These are phyloP conservation scores for Menidia menidia DNA, from an alignment of 2,797 vertebrate species.

Conservation along the genomic window DNA sequence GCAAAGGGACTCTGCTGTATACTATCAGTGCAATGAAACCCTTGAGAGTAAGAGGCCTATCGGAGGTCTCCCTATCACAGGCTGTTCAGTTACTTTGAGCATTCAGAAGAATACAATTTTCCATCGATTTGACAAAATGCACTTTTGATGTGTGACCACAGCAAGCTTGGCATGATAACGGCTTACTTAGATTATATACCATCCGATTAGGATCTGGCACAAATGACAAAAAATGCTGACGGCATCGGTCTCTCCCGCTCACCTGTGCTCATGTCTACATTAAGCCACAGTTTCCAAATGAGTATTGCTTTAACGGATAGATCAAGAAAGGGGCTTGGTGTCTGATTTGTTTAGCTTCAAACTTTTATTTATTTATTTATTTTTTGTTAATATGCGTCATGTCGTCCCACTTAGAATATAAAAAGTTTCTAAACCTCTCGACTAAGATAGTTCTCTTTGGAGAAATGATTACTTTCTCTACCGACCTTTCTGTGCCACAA, in stretches of 20 bases:
- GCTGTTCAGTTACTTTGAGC: background rate
- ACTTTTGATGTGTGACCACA: background rate
- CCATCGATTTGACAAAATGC: background rate
- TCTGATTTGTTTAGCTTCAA: background rate
- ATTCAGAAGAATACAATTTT: background rate
- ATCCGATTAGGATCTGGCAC: background rate
- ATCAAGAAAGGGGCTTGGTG: background rate
- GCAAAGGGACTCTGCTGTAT: background rate
- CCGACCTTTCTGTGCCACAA: background rate
- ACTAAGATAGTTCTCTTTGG: background rate
- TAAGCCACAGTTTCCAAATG: background rate
- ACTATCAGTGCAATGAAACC: background rate
- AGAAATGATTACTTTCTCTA: background rate
- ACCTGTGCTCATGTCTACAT: background rate
- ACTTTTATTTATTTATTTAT: background rate
- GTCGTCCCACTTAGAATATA: background rate
- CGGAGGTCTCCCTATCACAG: background rate
- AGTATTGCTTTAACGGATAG: background rate
- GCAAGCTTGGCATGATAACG: background rate
- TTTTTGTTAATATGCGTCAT: background rate
- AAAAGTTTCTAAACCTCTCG: background rate
- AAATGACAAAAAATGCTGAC: too few species aligned
- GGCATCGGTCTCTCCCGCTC: background rate
- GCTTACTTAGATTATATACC: background rate
- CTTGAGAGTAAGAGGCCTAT: background rate